Base-by-base conservation (phyloP, 2,113 vertebrate genomes). In the Anguilla rostrata region DNA sequence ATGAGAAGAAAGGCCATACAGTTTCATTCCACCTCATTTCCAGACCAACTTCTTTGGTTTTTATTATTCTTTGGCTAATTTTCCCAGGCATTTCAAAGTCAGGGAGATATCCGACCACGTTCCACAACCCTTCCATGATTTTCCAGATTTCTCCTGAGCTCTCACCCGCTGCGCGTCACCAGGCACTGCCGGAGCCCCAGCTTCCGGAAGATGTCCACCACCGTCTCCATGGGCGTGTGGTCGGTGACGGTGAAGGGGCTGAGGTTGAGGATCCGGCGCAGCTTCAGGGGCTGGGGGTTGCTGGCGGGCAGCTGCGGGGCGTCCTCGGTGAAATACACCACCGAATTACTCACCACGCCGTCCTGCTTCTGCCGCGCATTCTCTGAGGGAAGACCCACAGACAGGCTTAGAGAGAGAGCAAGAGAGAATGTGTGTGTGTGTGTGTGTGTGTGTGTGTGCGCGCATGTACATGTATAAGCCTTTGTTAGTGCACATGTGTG, bases 181-280 rank as follows among this genome's bases (percentile, higher is more conserved):
- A 99, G 96, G 89, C 98, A 99, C 93, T 99, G 98, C 0, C 98
- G 95, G 29, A 99, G 97, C 0, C 98, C 98, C 0, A 99, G 97
- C 84, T 99, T 99, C 43, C 98, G 95, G 94, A 99, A 99, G 91
- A 99, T 99, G 91, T 99, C 98, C 43, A 99, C 98, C 90, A 99
- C 98, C 0, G 98, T 99, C 94, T 99, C 98, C 98, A 99, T 99
- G n/a, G 98, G 98, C 0, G 98, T 99, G 93, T 99, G 98, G 93
- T 99, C 98, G 0, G 98, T 99, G 93, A 99, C 98, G 0, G 98
- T 99, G 95, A 99, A 99, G n/a, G 98, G 98, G 91, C 97, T 98
- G 88, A 99, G 96, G 94, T 99, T 99, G 63, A 99, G 97, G 89
- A 99, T 96, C 0, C 98, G 97, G 0, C 97, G 94, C 88, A 99